Evolutionary conservation across 2,888 invertebrate genomes (phyloP), one percentile per base, ranked within the genome.

Genomic region (Pasiphila rectangulata): DNA sequence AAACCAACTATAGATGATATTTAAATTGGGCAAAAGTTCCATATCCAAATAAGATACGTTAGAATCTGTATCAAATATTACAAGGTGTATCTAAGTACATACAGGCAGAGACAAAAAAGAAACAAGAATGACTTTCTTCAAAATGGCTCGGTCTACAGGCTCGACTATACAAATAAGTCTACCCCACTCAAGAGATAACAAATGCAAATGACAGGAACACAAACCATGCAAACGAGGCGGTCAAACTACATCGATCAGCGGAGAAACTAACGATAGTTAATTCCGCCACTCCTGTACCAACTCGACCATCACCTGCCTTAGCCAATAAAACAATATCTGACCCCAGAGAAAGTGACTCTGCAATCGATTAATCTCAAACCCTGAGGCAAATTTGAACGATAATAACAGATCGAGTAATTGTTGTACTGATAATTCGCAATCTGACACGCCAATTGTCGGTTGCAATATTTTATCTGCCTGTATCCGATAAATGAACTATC

Each of bases 361-460:
- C 72, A 72, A 77, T 75, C 79, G 78, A 83, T 84, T 83, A 81
- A 83, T 80, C 74, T 72, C 69, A 62, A 67, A 69, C 67, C 77
- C 78, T 59, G 67, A 54, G 70, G 79, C 74, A 69, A 70, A 79
- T 74, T n/a, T n/a, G n/a, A 70, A 75, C 64, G 58, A 69, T 76
- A 82, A 81, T 80, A 80, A 78, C 80, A 76, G 70, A 82, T 76
- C 73, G 67, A 58, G 61, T 76, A 79, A 82, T 81, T 79, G 76
- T 75, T 70, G 69, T 70, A 75, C 76, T 73, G 74, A 78, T 78
- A 75, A 77, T 75, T 72, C 61, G 63, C 64, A 54, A 65, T 69
- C 69, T 67, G 75, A 75, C 76, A 60, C 61, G 60, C 62, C 70
- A 72, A 75, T 77, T 74, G 76, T 65, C 41, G 59, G 71, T 70